These are phyloP conservation scores for Carassius gibelio DNA, from an alignment of 2,113 vertebrate genomes.

Conservation along the genomic window DNA sequence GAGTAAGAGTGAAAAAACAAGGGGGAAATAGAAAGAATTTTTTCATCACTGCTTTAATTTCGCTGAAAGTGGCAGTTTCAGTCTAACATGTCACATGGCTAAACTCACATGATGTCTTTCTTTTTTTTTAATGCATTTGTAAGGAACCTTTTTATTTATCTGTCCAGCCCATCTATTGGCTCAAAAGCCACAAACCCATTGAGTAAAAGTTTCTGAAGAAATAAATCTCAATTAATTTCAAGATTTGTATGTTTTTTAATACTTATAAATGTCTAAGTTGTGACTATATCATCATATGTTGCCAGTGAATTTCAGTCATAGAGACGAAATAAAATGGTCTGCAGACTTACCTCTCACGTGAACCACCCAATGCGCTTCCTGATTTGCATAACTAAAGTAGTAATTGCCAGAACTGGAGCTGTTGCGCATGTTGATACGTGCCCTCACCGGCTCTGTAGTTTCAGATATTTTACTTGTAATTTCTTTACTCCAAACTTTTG, in stretches of 20 bases:
- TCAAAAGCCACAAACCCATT: not conserved
- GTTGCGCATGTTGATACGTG: constrained; percentile 17
- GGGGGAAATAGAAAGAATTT: not conserved
- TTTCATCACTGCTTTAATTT: not conserved
- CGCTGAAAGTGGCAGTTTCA: not conserved
- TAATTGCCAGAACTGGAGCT: constrained; percentile 44
- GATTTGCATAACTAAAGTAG: not conserved
- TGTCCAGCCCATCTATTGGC: not conserved
- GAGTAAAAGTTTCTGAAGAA: not conserved
- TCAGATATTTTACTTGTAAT: rapidly evolving
- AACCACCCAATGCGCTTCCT: constrained; percentile 10
- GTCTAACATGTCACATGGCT: not conserved
- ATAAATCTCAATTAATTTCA: not conserved
- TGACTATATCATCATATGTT: not conserved
- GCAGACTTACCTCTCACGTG: constrained; percentile 50
- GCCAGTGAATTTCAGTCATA: not conserved
- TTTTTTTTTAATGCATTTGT: not conserved
- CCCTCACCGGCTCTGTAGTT: rapidly evolving
- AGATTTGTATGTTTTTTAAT: not conserved
- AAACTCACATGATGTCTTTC: not conserved
- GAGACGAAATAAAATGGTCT: not conserved
- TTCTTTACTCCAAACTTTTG: rapidly evolving
- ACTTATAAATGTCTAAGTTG: not conserved
- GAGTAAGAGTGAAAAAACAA: constrained; percentile 9
- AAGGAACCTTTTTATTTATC: not conserved